Conservation (phyloP, 2,113 vertebrate species). For the Nematolebias whitei region DNA sequence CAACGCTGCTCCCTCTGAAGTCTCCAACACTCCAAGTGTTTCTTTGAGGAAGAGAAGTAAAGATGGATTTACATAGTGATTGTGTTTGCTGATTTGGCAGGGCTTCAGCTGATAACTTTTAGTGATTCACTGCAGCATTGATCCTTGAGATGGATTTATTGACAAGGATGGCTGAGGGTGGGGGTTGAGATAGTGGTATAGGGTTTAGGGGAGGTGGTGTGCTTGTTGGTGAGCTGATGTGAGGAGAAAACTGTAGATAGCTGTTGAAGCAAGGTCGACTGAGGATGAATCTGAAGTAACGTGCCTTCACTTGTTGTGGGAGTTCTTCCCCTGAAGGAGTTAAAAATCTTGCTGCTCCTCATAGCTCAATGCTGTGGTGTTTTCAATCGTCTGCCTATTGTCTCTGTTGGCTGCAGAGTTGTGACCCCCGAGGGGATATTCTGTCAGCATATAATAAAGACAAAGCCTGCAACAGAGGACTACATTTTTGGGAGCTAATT, state of each 20-base stretch:
- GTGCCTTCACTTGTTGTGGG: conserved; percentile 44
- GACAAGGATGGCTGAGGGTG: conserved; percentile 64
- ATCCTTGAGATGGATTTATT: conserved; percentile 84
- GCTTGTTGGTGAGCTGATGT: conserved; percentile 44
- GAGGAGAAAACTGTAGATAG: conserved; percentile 63
- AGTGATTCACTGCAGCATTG: conserved; percentile 81
- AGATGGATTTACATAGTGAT: conserved; percentile 86
- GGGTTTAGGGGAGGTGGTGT: conserved; percentile 48
- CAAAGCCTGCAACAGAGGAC: conserved; percentile 53
- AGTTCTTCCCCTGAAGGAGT: conserved; percentile 44
- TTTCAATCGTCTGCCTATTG: conserved; percentile 57
- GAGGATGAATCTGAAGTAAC: conserved; percentile 56
- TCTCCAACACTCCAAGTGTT: conserved; percentile 21
- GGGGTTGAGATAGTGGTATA: conserved; percentile 52
- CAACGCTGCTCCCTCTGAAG: conserved; percentile 38
- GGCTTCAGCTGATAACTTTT: conserved; percentile 84
- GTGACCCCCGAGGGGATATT: conserved; percentile 68
- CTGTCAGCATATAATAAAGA: conserved; percentile 72
- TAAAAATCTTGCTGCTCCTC: conserved; percentile 36
- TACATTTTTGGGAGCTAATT: conserved; percentile 68
- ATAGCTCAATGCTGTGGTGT: conserved; percentile 51
- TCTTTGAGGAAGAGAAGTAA: conserved; percentile 67
- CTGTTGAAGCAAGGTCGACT: conserved; percentile 58
- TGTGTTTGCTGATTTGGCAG: conserved; percentile 83
- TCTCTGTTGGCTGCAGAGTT: conserved; percentile 44